Evolutionary conservation across 2,113 vertebrate genomes (phyloP), one percentile per base, ranked within the genome.

Genomic region (Anguilla japonica): DNA sequence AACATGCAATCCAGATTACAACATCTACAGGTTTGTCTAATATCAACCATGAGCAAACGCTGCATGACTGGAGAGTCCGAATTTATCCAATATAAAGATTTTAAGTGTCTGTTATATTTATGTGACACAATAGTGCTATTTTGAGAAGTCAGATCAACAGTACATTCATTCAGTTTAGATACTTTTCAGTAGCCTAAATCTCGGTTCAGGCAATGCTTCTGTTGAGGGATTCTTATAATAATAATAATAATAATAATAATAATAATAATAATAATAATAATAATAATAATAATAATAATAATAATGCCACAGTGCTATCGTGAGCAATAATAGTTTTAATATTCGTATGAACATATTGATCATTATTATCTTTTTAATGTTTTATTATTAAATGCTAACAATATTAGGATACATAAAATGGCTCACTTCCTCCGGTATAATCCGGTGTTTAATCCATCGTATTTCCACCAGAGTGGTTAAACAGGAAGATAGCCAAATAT

Each of bases 401-500:
- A 56, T 14, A 87, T 80, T 46, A 2, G 43, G 4, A 88, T 91
- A 75, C 81, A 88, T 88, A 87, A 60, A 80, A 81, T 81, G 43
- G 79, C 87, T 86, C 67, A 90, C 91, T 91, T 89, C 89, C 92
- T 92, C 88, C 85, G 89, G 81, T 93, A 91, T 93, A 94, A 94
- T 94, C 91, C 90, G 34, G 83, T 87, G 82, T 90, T 95, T 93
- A 92, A 92, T 91, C 89, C 90, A 90, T 89, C 82, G 83, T 90
- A 86, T 75, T 81, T 87, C 85, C 84, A 0, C 85, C 34, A 90
- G 87, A 88, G 92, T 84, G 89, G 86, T 82, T 92, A 91, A 94
- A 93, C 93, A 90, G 94, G 91, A 92, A 90, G 90, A 94, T 94
- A 89, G 85, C 91, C 90, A 88, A 93, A 92, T 93, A 92, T 94